phyloP scores from a whole-genome alignment of 92 coral and sea anemone species.

The Siderastrea siderea region DNA sequence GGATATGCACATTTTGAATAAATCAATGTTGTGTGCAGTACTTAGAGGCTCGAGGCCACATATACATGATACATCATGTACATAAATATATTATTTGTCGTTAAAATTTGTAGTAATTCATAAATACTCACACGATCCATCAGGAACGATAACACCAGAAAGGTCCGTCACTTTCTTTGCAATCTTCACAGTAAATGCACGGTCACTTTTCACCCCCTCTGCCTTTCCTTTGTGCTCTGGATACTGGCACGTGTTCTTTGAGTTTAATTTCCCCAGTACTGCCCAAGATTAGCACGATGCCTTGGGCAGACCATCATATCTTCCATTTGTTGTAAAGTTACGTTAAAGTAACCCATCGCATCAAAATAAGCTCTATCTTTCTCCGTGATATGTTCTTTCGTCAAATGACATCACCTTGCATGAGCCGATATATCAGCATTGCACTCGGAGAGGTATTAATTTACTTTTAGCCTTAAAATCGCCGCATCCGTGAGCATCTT shows the following conservation, averaged over 20 bases:
- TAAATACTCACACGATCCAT: constrained; percentile 52
- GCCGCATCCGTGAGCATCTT: constrained; percentile 39
- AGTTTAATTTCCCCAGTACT: constrained; percentile 50
- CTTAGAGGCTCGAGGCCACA: background rate
- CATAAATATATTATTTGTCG: too few relatives aligned
- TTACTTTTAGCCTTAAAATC: background rate
- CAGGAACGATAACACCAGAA: constrained; percentile 34
- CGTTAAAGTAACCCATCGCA: constrained; percentile 35
- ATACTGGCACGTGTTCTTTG: constrained; percentile 30
- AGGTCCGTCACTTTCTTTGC: constrained; percentile 41
- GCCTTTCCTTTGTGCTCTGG: constrained; percentile 60
- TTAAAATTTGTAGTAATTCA: too few relatives aligned
- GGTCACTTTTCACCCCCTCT: constrained; percentile 57
- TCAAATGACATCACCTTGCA: constrained; percentile 54
- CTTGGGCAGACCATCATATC: constrained; percentile 52
- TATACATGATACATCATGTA: too few relatives aligned
- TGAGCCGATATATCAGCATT: constrained; percentile 45
- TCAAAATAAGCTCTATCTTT: constrained; percentile 27
- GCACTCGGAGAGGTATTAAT: constrained; percentile 41
- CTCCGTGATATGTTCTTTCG: constrained; percentile 48
- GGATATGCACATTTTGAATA: too few relatives aligned
- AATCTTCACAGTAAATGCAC: constrained; percentile 45
- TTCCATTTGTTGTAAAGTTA: constrained; percentile 16
- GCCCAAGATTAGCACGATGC: constrained; percentile 57
- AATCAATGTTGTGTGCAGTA: too few relatives aligned